These are phyloP conservation scores for Paratilapia polleni DNA, from an alignment of 2,113 vertebrate species.

Conservation along the genomic window DNA sequence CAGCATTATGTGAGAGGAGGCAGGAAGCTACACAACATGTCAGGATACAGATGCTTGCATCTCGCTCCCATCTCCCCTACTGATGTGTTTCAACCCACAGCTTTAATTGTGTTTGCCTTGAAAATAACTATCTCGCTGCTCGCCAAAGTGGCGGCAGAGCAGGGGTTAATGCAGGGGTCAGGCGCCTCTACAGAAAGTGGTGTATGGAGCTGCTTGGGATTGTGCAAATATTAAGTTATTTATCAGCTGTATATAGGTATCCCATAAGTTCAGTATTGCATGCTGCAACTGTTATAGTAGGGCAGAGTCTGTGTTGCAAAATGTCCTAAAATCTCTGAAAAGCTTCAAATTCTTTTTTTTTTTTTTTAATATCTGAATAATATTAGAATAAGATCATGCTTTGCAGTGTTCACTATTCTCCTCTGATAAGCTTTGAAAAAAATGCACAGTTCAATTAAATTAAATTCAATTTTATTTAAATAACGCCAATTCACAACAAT, in stretches of 20 bases:
- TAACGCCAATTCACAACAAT: too few relatives aligned
- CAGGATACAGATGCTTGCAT: constrained; percentile 64
- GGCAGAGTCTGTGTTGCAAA: neutral
- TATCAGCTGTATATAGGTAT: constrained; percentile 9
- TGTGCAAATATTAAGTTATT: constrained; percentile 52
- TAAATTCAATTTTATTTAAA: too few relatives aligned
- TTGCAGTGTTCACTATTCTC: neutral
- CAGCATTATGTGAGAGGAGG: constrained; percentile 67
- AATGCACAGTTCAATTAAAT: too few relatives aligned
- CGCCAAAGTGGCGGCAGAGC: constrained; percentile 40
- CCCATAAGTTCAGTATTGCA: constrained; percentile 10
- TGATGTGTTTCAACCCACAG: constrained; percentile 71
- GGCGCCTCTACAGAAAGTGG: constrained; percentile 45
- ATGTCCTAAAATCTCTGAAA: neutral
- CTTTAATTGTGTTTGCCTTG: constrained; percentile 74
- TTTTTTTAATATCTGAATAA: neutral
- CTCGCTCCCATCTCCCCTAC: constrained; percentile 51
- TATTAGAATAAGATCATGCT: neutral
- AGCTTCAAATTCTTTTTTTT: neutral
- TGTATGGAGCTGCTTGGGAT: constrained; percentile 30
- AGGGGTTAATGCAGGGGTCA: constrained; percentile 71
- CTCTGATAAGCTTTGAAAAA: neutral
- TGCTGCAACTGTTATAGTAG: neutral
- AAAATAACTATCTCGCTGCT: constrained; percentile 44
- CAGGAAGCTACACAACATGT: constrained; percentile 62